These are phyloP conservation scores for Drepanosiphum platanoidis DNA, from an alignment of 2,888 invertebrate genomes.

Conservation along the genomic window DNA sequence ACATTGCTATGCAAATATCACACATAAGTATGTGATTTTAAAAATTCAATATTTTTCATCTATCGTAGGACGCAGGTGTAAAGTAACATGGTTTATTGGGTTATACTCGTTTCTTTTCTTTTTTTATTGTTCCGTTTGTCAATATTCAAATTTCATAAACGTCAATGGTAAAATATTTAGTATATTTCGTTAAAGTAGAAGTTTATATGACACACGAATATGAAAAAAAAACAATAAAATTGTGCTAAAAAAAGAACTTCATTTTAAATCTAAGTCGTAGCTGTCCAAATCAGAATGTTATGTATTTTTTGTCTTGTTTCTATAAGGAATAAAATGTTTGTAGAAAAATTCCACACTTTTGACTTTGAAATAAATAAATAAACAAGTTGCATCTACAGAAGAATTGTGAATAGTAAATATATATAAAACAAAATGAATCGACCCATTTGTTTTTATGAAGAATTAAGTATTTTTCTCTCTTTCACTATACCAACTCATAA, in stretches of 20 bases:
- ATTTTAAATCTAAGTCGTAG: neutral
- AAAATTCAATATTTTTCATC: neutral
- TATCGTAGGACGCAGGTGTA: too few relatives aligned
- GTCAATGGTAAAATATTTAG: slow-evolving; percentile 36
- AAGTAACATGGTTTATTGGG: neutral
- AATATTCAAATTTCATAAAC: slow-evolving; percentile 41
- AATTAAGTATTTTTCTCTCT: slow-evolving; percentile 7
- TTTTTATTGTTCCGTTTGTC: slow-evolving; percentile 11
- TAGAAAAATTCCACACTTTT: slow-evolving; percentile 21
- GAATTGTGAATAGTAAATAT: neutral
- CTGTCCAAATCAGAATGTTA: slow-evolving; percentile 38
- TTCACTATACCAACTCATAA: neutral
- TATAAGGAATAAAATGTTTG: neutral
- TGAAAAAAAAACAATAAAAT: neutral
- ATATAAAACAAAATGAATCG: slow-evolving; percentile 26
- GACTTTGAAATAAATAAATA: slow-evolving; percentile 36
- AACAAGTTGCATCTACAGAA: neutral
- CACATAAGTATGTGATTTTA: neutral
- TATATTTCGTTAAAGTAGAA: neutral
- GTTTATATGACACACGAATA: neutral
- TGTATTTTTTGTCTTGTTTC: slow-evolving; percentile 8
- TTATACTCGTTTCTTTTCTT: neutral
- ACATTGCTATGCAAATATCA: neutral
- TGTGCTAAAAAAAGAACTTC: slow-evolving; percentile 5
- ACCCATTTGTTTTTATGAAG: neutral